Evolutionary conservation across 2,888 invertebrate genomes (phyloP), one percentile per base, ranked within the genome.

Genomic region (Polyommatus iphigenia): DNA sequence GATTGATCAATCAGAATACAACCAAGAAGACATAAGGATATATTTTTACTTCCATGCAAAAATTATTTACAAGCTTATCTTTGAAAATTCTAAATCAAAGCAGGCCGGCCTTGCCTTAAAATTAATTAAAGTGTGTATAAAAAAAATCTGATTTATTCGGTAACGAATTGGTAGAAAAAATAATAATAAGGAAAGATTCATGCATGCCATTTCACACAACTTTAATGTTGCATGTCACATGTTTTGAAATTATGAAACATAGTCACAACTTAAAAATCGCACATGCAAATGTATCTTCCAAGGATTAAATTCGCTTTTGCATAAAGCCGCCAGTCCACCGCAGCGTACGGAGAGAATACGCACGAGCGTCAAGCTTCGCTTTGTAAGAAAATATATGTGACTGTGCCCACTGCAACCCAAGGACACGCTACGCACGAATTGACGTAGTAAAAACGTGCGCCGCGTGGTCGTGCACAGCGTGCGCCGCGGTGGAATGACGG

Each of bases 21-120:
- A 36, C 62, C 20, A 71, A 7, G 8, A 20, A 71, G 32, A 36
- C 18, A 71, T 32, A 8, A 71, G 10, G n/a, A 20, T 59, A 24
- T 62, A 20, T 62, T 24, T 24, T 24, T 62, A 62, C 24, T 24
- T 62, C 62, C 62, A 62, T 62, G 24, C 62, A 62, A 62, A 62
- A 24, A 24, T 1, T 10, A 24, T 62, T 24, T 62, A 62, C 20
- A 62, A 62, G 4, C 4, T 62, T 62, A 62, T 20, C 5, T 1
- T 62, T 20, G 8, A 46, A 46, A n/a, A 3, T 8, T 59, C 20
- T 20, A 59, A 59, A 20, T 59, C 59, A 20, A 24, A 20, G 8
- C 13, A 20, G 62, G 62, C 62, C 24, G 10, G 20, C 18, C 20
- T 24, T 62, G 62, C 20, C 62, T 54, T 18, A 54, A 54, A 54